Evolutionary conservation across 2,113 vertebrate genomes (phyloP).

Genomic region (Ceuthmochares aereus): DNA sequence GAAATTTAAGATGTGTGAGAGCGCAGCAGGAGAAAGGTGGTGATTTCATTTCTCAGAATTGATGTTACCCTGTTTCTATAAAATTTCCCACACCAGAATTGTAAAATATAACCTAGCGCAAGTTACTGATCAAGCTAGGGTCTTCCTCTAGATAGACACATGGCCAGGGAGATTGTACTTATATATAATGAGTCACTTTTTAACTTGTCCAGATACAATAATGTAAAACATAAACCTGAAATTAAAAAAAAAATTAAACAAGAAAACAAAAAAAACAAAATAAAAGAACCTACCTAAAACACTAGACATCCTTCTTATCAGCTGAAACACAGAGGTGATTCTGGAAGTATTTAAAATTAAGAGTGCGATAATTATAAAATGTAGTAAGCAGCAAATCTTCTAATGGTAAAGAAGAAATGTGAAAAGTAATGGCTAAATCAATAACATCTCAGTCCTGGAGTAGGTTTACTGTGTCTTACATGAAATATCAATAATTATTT

Average conservation of each 20-base stretch:
- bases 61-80: background rate
- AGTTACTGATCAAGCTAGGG: background rate
- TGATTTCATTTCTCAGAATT: background rate
- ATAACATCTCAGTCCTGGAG: conserved; percentile 48
- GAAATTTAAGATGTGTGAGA: background rate
- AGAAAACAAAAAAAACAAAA: background rate
- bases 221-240: background rate
- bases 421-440: conserved; percentile 74
- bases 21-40: background rate
- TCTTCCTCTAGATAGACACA: background rate
- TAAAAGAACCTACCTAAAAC: background rate
- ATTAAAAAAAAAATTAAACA: background rate
- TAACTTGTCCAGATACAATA: background rate
- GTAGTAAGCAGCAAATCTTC: conserved; percentile 48
- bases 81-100: background rate
- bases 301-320: background rate
- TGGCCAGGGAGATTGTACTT: background rate
- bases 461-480: conserved; percentile 31
- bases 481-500: conserved; percentile 62
- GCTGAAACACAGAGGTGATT: conserved; percentile 3
- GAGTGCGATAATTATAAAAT: conserved; percentile 65
- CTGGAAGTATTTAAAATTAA: conserved; percentile 62
- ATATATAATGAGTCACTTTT: background rate
- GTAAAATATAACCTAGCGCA: background rate
- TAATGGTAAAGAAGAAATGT: conserved; percentile 63